A percentile compares a stretch with the other conserved stretches of the same genome.
phyloP scores from a whole-genome alignment of 2,113 vertebrate genomes.

The Mohoua ochrocephala region DNA sequence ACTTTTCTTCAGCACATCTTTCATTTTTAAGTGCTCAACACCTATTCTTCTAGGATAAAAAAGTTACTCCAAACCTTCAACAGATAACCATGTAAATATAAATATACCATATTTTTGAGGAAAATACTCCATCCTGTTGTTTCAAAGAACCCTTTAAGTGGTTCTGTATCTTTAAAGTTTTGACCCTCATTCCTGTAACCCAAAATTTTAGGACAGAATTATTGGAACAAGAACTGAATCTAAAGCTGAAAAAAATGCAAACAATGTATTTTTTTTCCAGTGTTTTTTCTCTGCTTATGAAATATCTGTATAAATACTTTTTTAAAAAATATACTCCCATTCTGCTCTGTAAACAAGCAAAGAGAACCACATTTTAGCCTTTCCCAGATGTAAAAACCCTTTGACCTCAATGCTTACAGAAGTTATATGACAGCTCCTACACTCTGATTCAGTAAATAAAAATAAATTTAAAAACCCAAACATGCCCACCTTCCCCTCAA shows the following conservation, averaged over 20 bases:
- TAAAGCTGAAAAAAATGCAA: background rate
- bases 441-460: background rate
- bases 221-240: background rate
- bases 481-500: accelerated
- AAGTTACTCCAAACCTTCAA: background rate
- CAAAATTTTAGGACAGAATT: background rate
- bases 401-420: background rate
- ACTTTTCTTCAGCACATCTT: background rate
- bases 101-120: background rate
- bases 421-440: background rate
- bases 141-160: background rate
- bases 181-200: background rate
- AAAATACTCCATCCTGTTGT: background rate
- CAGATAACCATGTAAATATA: background rate
- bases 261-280: background rate
- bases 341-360: background rate
- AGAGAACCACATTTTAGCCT: background rate
- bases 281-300: background rate
- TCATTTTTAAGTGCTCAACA: background rate
- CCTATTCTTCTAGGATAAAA: background rate
- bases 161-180: background rate
- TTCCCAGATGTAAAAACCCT: background rate
- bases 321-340: background rate
- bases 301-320: background rate
- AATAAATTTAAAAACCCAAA: background rate